Conservation (phyloP, 2,797 vertebrate species). For the Tinamus major region DNA sequence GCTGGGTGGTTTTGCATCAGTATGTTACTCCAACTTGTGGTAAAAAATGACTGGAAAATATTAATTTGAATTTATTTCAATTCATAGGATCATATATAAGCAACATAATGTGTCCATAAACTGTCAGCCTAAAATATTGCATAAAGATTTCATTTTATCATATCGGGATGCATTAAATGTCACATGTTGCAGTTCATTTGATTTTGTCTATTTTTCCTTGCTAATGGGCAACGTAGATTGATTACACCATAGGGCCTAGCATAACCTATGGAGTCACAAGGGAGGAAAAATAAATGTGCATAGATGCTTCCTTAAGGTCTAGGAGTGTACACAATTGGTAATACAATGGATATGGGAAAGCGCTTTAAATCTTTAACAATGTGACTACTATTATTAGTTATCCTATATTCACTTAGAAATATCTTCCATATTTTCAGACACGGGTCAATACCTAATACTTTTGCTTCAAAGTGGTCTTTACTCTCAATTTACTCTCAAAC, state of each 20-base stretch:
- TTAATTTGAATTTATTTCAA: slow-evolving; percentile 12
- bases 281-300: not conserved
- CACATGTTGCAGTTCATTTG: not conserved
- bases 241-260: not conserved
- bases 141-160: not conserved
- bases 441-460: not conserved
- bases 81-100: not conserved
- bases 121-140: slow-evolving; percentile 18
- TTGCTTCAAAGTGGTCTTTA: not conserved
- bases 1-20: not conserved
- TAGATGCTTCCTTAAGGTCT: not conserved
- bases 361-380: not conserved
- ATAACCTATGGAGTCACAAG: not conserved
- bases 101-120: not conserved
- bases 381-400: not conserved
- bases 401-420: not conserved
- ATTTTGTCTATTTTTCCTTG: slow-evolving; percentile 16
- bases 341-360: not conserved
- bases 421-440: not conserved
- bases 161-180: not conserved
- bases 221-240: not conserved
- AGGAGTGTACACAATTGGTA: not conserved
- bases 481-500: not conserved
- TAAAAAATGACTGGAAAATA: not conserved
- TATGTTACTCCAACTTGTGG: not conserved